phyloP scores from a whole-genome alignment of 1,140 invertebrate genomes.

The Anoplolepis gracilipes region DNA sequence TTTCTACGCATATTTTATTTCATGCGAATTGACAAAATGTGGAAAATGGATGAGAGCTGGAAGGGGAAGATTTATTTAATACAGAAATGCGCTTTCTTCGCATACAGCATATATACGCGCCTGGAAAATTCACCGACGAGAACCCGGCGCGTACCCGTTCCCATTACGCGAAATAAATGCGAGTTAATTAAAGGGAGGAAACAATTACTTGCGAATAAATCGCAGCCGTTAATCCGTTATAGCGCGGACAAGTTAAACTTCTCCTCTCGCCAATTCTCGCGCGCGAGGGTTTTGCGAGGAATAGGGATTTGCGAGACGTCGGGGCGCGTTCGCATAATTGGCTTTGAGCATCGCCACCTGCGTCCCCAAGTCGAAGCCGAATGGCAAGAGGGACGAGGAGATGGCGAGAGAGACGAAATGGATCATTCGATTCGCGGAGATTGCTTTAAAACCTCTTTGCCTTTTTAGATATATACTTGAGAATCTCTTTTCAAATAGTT shows the following conservation, averaged over 20 bases:
- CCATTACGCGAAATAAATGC: conserved; percentile 85
- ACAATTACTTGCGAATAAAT: conserved; percentile 84
- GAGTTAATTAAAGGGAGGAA: conserved; percentile 84
- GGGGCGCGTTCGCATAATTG: conserved; percentile 84
- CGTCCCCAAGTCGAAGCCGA: conserved; percentile 78
- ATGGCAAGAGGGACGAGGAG: neutral
- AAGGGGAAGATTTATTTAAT: conserved; percentile 11
- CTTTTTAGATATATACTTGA: conserved; percentile 8
- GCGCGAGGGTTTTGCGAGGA: conserved; percentile 64
- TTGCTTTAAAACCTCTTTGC: neutral
- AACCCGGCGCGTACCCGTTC: conserved; percentile 70
- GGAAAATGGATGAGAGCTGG: neutral
- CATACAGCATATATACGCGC: too few species aligned
- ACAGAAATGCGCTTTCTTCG: neutral
- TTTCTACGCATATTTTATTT: too few species aligned
- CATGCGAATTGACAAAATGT: neutral
- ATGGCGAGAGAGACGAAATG: conserved; percentile 37
- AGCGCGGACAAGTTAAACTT: conserved; percentile 85
- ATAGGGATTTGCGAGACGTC: conserved; percentile 81
- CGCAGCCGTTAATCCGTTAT: conserved; percentile 85
- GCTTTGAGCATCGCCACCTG: conserved; percentile 85
- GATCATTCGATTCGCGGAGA: conserved; percentile 37
- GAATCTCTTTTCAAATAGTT: neutral
- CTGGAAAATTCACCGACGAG: conserved; percentile 30
- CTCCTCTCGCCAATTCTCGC: conserved; percentile 70